These are phyloP conservation scores for Tethya wilhelma DNA, from an alignment of 37 sponge, comb jelly and placozoan genomes.

Conservation along the genomic window DNA sequence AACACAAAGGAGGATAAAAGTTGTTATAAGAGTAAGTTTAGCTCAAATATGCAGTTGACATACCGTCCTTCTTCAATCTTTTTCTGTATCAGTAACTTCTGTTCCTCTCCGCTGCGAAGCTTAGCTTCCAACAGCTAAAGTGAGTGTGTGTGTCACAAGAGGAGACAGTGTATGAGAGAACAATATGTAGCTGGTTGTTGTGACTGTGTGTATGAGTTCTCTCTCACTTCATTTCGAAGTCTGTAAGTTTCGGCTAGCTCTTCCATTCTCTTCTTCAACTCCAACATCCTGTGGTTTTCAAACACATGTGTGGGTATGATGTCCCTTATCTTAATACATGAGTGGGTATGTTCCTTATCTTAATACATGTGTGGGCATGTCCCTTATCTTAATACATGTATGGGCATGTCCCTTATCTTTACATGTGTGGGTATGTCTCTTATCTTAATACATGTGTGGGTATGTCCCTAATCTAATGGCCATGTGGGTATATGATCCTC, in stretches of 20 bases:
- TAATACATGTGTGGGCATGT: too few species aligned
- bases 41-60: neutral
- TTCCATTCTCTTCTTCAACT: neutral
- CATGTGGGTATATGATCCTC: too few species aligned
- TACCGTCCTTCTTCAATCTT: slow-evolving; percentile 7
- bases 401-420: too few species aligned
- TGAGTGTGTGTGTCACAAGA: neutral
- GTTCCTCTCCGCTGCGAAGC: slow-evolving; percentile 12
- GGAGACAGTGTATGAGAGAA: neutral
- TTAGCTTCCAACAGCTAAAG: slow-evolving; percentile 16
- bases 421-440: too few species aligned
- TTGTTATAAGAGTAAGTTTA: neutral
- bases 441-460: too few species aligned
- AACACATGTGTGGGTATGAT: too few species aligned
- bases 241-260: slow-evolving; percentile 4
- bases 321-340: too few species aligned
- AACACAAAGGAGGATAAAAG: neutral
- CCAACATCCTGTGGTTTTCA: neutral
- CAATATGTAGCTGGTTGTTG: neutral
- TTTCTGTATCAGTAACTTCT: slow-evolving; percentile 2
- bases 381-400: too few species aligned
- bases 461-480: too few species aligned
- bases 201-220: too few species aligned
- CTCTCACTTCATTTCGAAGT: slow-evolving; percentile 17
- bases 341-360: too few species aligned